These are phyloP conservation scores for Scytalopus superciliaris DNA, from an alignment of 2,113 vertebrate genomes.

Conservation along the genomic window DNA sequence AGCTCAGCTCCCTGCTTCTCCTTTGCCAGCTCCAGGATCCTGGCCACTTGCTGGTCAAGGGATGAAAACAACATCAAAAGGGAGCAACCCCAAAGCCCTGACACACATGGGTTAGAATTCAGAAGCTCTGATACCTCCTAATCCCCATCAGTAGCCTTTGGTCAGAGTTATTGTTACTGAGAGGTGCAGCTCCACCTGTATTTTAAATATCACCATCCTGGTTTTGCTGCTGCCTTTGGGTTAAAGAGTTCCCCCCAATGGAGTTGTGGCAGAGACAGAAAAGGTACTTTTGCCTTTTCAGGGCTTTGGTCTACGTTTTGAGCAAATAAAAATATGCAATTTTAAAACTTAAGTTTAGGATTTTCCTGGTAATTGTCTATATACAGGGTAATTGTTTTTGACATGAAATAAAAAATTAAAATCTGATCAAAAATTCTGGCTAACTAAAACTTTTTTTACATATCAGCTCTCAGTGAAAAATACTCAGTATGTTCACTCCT, in stretches of 20 bases:
- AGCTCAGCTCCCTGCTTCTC: conserved; percentile 86
- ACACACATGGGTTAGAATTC: neutral
- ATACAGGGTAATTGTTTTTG: too few species aligned
- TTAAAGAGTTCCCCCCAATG: neutral
- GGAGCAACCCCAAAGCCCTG: neutral
- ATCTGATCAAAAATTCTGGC: neutral
- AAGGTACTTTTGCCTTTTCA: neutral
- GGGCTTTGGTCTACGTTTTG: neutral
- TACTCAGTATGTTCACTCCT: neutral
- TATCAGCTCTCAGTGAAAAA: neutral
- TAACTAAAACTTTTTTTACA: neutral
- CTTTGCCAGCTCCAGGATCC: conserved; percentile 86
- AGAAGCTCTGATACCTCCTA: neutral
- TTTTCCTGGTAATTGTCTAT: too few species aligned
- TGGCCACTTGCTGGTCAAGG: conserved; percentile 82
- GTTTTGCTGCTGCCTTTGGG: neutral
- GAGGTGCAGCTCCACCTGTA: neutral
- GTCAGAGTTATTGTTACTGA: neutral
- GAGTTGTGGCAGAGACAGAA: neutral
- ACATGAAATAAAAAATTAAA: neutral
- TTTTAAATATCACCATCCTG: neutral
- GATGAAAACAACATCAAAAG: neutral
- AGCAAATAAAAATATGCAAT: neutral
- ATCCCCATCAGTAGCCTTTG: neutral
- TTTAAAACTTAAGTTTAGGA: neutral